These are phyloP conservation scores for Campaea margaritaria DNA, from an alignment of 2,888 invertebrate genomes.

Conservation along the genomic window DNA sequence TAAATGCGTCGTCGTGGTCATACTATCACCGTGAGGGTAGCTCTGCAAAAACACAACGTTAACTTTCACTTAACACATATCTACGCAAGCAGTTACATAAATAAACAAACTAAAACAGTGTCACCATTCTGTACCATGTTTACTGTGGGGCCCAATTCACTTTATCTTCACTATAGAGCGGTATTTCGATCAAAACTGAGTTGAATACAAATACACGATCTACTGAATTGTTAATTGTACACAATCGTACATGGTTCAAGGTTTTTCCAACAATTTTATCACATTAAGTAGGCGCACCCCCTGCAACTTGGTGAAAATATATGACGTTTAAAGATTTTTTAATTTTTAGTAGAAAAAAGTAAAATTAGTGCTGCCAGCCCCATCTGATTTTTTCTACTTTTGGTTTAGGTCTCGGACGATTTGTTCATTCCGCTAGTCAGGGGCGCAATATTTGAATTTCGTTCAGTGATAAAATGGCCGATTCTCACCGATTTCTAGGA, in stretches of 20 bases:
- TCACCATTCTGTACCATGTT: constrained; percentile 56
- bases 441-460: too few relatives aligned
- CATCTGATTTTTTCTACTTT: too few relatives aligned
- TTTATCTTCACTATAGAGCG: neutral
- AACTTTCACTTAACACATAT: constrained; percentile 62
- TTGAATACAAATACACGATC: constrained; percentile 44
- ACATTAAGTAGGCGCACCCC: constrained; percentile 53
- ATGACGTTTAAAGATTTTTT: too few relatives aligned
- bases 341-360: too few relatives aligned
- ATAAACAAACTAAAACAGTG: constrained; percentile 66
- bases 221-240: constrained; percentile 50
- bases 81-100: constrained; percentile 60
- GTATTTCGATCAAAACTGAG: constrained; percentile 5
- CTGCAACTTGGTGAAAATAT: constrained; percentile 19
- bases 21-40: constrained; percentile 66
- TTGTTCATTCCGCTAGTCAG: too few relatives aligned
- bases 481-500: too few relatives aligned
- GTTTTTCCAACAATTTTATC: constrained; percentile 54
- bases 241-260: constrained; percentile 59
- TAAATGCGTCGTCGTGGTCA: constrained; percentile 68
- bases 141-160: constrained; percentile 18
- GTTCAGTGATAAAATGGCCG: too few relatives aligned
- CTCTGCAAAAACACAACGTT: constrained; percentile 65
- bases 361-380: neutral
- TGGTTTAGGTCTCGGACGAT: too few relatives aligned